Base-by-base conservation (phyloP, 2,888 invertebrate genomes). In the Acrocyrtus sp. region DNA sequence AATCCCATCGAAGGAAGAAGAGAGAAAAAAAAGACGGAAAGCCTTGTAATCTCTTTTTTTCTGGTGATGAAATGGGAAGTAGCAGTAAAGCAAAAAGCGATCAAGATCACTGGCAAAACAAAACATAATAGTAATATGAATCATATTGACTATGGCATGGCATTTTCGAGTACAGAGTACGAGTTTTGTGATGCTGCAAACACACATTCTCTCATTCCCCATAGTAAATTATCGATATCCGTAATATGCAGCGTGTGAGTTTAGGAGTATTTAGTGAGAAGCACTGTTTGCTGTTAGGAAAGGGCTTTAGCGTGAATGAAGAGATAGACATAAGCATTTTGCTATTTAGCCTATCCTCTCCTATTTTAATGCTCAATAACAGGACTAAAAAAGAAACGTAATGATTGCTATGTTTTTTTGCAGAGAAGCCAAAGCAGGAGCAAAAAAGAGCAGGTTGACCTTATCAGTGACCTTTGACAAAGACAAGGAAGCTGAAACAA, bases 391-490 rank as follows among this genome's bases (percentile, higher is more conserved):
- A n/a, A n/a, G n/a, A n/a, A n/a, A n/a, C n/a, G n/a, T n/a, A n/a
- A n/a, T n/a, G 4, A 17, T 51, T 10, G 24, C 19, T 56, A 1
- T 57, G 26, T 57, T 43, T 57, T 56, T 56, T 39, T 56, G 39
- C 41, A 15, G 22, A 56, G 54, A 15, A 56, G 54, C 17, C 21
- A 21, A 48, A 21, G 50, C 6, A 50, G 50, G 4, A 50, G 53
- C 41, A 56, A 70, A 62, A 70, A 63, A 56, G 54, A 63, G 56
- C 63, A 70, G 70, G 70, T 70, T 63, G 70, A 70, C 70, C 70
- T 70, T 70, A 70, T 57, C 70, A 70, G 58, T 70, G 63, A 70
- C 70, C 70, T 70, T 70, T 70, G 70, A 70, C 70, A 70, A 70
- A 70, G 70, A 70, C 70, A 70, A 70, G 70, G 70, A 70, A 70